A percentile compares a stretch with the other conserved stretches of the same genome.
phyloP scores from a whole-genome alignment of 1,140 invertebrate species.

The Plutomurus gul region DNA sequence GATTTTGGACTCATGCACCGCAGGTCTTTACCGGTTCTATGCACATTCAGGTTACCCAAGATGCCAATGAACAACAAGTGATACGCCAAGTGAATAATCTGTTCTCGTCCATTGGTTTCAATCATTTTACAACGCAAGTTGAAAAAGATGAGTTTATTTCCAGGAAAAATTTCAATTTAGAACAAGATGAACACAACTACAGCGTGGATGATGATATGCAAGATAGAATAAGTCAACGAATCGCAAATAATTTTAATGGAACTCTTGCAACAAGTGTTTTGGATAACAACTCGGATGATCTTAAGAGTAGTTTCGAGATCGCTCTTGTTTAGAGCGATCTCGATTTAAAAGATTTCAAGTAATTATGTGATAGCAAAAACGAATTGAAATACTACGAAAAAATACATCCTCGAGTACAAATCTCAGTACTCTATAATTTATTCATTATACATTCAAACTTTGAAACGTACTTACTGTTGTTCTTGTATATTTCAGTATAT shows the following conservation, averaged over 20 bases:
- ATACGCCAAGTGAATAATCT: conserved; percentile 45
- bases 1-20: conserved; percentile 60
- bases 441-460: no score
- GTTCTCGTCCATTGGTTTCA: conserved; percentile 49
- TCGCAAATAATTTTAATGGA: conserved; percentile 21
- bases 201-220: background rate
- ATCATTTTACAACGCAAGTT: conserved; percentile 48
- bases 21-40: conserved; percentile 58
- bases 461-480: no score
- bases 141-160: conserved; percentile 51
- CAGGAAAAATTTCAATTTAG: conserved; percentile 30
- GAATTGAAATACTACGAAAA: no score
- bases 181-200: background rate
- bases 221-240: background rate
- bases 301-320: background rate
- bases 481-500: no score
- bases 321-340: background rate
- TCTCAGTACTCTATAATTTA: no score
- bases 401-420: no score
- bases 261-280: background rate
- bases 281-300: background rate
- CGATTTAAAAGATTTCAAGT: background rate
- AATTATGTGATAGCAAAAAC: conserved; percentile 14
- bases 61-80: conserved; percentile 58
- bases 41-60: conserved; percentile 59